Evolutionary conservation across 2,797 vertebrate genomes (phyloP).

Genomic region (Galago senegalensis): DNA sequence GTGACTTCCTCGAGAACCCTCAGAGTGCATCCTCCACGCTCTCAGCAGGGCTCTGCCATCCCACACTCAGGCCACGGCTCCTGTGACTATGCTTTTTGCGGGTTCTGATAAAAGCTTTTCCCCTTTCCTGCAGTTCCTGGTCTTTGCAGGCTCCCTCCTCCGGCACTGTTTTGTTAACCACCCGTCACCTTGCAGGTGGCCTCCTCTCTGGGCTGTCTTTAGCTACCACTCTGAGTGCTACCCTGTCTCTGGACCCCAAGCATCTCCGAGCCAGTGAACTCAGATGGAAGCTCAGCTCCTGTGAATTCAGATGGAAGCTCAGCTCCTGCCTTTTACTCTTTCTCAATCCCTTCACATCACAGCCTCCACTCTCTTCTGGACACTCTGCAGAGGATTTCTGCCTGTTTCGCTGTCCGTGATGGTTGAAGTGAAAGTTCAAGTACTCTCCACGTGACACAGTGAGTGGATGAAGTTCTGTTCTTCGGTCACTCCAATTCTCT

Average conservation of each 20-base stretch:
- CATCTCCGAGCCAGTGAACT: neutral
- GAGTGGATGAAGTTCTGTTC: neutral
- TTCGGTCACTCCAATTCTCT: neutral
- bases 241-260: neutral
- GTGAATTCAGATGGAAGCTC: neutral
- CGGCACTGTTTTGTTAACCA: neutral
- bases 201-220: neutral
- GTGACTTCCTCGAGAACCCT: neutral
- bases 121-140: neutral
- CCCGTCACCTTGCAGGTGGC: neutral
- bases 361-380: neutral
- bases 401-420: neutral
- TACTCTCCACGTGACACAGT: neutral
- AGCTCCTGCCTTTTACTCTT: neutral
- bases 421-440: neutral
- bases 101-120: neutral
- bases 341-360: neutral
- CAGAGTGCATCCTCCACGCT: neutral
- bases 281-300: neutral
- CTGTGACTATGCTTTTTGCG: neutral
- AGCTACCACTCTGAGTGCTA: neutral
- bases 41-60: neutral
- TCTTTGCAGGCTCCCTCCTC: neutral
- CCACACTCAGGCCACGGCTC: neutral
- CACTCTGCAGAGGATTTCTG: neutral